phyloP scores from a whole-genome alignment of 2,797 vertebrate genomes.

The Erpetoichthys calabaricus region DNA sequence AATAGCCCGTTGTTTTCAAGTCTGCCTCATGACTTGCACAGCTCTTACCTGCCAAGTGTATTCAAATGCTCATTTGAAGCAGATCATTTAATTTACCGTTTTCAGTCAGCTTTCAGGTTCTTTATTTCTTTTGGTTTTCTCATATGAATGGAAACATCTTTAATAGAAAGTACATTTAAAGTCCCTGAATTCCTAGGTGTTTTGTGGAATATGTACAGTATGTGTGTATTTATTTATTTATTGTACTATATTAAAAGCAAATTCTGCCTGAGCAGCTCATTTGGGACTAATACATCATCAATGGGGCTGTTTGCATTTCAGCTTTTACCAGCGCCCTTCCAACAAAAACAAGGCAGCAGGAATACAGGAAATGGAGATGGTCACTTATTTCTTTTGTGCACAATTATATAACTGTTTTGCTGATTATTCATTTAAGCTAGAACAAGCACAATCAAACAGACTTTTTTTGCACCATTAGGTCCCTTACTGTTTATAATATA shows the following conservation, averaged over 20 bases:
- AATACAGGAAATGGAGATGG: constrained; percentile 4
- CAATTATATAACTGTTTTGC: background rate
- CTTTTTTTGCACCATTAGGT: no score
- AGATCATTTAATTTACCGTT: no score
- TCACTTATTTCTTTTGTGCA: constrained; percentile 8
- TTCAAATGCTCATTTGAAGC: no score
- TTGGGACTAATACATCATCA: constrained; percentile 6
- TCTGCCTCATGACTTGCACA: no score
- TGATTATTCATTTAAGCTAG: background rate
- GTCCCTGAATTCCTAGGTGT: background rate
- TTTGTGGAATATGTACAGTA: no score
- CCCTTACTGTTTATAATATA: no score
- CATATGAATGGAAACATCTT: background rate
- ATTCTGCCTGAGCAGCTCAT: constrained; percentile 4
- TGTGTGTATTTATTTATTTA: no score
- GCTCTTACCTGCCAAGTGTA: no score
- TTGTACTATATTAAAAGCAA: background rate
- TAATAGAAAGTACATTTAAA: background rate
- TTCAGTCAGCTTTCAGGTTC: background rate
- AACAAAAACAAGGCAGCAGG: constrained; percentile 7
- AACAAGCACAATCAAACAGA: no score
- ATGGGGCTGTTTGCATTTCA: constrained; percentile 11
- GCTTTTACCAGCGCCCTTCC: constrained; percentile 7
- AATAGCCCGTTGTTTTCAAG: no score
- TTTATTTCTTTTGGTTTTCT: background rate